Conservation (phyloP, 2,888 invertebrate genomes). For the Leptothorax acervorum region DNA sequence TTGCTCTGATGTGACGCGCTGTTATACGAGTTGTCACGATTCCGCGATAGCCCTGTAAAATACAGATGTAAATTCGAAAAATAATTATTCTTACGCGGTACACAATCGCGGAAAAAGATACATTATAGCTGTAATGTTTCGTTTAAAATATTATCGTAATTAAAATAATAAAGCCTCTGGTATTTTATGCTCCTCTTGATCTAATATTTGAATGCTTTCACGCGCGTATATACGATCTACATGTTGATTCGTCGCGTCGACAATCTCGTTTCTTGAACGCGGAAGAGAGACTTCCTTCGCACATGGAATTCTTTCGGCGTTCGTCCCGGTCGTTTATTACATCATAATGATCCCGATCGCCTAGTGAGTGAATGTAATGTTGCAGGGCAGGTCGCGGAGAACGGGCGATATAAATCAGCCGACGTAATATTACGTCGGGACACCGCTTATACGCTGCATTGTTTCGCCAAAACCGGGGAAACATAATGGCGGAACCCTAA, state of each 20-base stretch:
- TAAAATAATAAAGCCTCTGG: background rate
- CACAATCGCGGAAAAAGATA: background rate
- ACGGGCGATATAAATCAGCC: conserved; percentile 74
- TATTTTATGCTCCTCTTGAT: background rate
- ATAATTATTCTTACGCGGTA: background rate
- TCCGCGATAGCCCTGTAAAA: background rate
- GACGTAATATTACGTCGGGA: conserved; percentile 73
- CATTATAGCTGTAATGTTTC: background rate
- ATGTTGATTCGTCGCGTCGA: no score
- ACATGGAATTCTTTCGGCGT: conserved; percentile 3
- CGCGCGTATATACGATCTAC: background rate
- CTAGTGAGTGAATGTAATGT: conserved; percentile 57
- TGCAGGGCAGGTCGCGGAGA: conserved; percentile 43
- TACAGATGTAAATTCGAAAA: background rate
- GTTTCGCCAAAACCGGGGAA: conserved; percentile 62
- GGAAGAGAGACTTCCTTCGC: background rate
- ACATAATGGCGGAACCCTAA: conserved; percentile 58
- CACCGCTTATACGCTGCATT: conserved; percentile 61
- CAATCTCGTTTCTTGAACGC: background rate
- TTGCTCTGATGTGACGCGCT: background rate
- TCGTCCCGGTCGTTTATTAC: conserved; percentile 63
- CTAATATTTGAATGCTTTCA: background rate
- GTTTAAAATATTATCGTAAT: background rate
- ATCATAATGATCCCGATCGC: conserved; percentile 63
- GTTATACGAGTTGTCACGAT: background rate